Conservation (phyloP, 37 sponge, comb jelly and placozoan species). For the Diacarnus erythraeanus region DNA sequence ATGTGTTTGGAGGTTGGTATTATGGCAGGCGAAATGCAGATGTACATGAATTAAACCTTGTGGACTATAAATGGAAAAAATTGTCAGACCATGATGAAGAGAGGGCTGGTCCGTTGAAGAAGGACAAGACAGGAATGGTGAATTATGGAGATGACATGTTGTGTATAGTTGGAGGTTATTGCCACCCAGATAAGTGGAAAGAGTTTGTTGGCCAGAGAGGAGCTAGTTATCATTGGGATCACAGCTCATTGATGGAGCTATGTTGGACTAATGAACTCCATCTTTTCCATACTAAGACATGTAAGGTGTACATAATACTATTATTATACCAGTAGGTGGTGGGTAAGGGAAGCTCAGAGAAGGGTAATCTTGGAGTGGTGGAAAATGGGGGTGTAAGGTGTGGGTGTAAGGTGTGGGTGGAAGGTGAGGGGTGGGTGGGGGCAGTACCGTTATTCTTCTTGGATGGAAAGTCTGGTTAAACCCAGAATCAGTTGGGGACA, state of each 20-base stretch:
- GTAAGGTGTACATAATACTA: too few relatives aligned
- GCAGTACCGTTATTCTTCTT: too few relatives aligned
- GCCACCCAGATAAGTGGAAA: conserved; percentile 2
- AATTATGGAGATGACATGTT: conserved; percentile 47
- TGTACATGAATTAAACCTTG: conserved; percentile 32
- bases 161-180: conserved; percentile 71
- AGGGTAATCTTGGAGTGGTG: too few relatives aligned
- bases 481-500: too few relatives aligned
- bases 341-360: too few relatives aligned
- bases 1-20: conserved; percentile 50
- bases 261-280: conserved; percentile 83
- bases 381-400: too few relatives aligned
- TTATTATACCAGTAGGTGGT: too few relatives aligned
- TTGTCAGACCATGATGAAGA: background rate
- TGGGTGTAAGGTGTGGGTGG: too few relatives aligned
- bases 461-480: too few relatives aligned
- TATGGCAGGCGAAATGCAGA: conserved; percentile 8
- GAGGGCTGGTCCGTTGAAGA: conserved; percentile 26
- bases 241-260: background rate
- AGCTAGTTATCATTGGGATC: conserved; percentile 23
- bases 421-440: too few relatives aligned
- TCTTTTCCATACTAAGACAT: conserved; percentile 18
- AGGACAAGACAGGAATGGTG: conserved; percentile 61
- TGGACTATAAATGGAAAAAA: conserved; percentile 15
- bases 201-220: conserved; percentile 13